Base-by-base conservation (phyloP, 2,888 invertebrate genomes). In the Polymixis lichenea region DNA sequence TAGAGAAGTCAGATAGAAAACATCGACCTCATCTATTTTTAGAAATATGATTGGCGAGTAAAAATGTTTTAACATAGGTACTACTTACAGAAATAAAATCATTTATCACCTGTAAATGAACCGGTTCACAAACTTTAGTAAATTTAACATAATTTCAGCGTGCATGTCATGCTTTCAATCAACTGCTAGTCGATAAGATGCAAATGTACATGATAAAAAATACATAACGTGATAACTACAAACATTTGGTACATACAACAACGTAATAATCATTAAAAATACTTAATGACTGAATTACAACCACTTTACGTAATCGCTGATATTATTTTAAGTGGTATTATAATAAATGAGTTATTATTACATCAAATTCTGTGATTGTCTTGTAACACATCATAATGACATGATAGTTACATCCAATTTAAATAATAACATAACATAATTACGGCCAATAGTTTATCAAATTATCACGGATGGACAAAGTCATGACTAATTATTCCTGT, bases 361-460 rank as follows among this genome's bases (percentile, higher is more conserved):
- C 28, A 43, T 56, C 8, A 53, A 53, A 72, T 51, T 62, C 13
- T 74, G 38, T 22, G 7, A 62, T 75, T 75, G 32, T 81, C 55
- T 22, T n/a, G 6, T n/a, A 8, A 49, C 15, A 11, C 28, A 43
- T 28, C 49, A 19, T 46, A 80, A 49, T 73, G 11, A 73, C 81
- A 72, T 19, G 49, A 55, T 19, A 22, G 32, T 43, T 13, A 32
- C 5, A 25, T 5, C 4, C 9, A 80, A 53, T 80, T 71, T 53
- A 80, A 32, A 71, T 32, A 32, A 70, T 46, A 51, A 60, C 22
- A 43, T 19, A 70, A 49, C 1, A 49, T 7, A 38, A 28, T 70
- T 22, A 28, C 17, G 43, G 56, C 13, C n/a, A 28, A 28, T 51
- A 76, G 71, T 79, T 70, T 70, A 76, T 76, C 71, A 79, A 58